These are phyloP conservation scores for Sinocyclocheilus anophthalmus DNA, from an alignment of 2,113 vertebrate species.

Conservation along the genomic window DNA sequence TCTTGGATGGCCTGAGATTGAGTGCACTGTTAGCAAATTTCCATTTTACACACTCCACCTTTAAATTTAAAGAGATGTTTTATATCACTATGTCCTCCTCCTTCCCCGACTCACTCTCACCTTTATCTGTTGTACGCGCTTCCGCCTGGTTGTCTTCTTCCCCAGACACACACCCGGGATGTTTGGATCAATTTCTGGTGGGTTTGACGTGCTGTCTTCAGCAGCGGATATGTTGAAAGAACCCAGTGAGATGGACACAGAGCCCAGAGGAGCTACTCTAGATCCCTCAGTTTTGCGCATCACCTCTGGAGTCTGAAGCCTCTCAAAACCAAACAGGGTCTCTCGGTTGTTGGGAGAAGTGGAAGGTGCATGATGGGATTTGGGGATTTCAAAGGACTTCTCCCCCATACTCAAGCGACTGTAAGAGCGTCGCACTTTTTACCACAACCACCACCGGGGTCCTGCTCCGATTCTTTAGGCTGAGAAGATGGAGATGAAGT, in stretches of 20 bases:
- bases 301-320: constrained; percentile 71
- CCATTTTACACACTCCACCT: background rate
- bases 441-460: no score
- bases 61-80: background rate
- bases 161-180: constrained; percentile 80
- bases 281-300: constrained; percentile 47
- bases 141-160: constrained; percentile 76
- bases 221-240: constrained; percentile 62
- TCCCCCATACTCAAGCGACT: constrained; percentile 75
- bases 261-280: constrained; percentile 43
- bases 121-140: constrained; percentile 73
- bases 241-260: constrained; percentile 41
- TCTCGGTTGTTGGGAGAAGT: constrained; percentile 54
- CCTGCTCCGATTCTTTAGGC: constrained; percentile 18
- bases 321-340: constrained; percentile 83
- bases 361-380: constrained; percentile 36
- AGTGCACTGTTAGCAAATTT: background rate
- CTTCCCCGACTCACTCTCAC: constrained; percentile 57
- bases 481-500: constrained; percentile 52
- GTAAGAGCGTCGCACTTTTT: constrained; percentile 86
- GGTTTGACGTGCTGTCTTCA: constrained; percentile 46
- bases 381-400: constrained; percentile 61
- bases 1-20: background rate
- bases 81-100: background rate
- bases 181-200: constrained; percentile 67